Base-by-base conservation (phyloP, 1,140 invertebrate species). In the Campoletis sonorensis region DNA sequence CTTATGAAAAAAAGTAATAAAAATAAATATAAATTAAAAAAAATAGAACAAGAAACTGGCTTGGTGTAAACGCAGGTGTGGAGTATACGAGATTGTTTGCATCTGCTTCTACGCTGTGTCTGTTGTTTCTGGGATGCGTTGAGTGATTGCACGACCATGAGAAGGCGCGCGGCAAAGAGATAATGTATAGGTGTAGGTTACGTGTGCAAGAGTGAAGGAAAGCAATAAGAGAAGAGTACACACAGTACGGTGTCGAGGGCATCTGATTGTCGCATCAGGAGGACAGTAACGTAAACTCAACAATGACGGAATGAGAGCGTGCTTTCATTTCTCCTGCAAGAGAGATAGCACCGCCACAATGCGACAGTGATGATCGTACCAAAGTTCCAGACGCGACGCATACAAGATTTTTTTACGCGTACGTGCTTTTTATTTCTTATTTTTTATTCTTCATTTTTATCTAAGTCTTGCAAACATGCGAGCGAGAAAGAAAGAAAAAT, bases 241-340 rank as follows among this genome's bases (percentile, higher is more conserved):
- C 51, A 73, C 71, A 26, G 45, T 51, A 51, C 51, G 21, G 45
- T 11, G 45, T 73, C 45, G 21, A 73, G 33, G 71, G 40, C 71
- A 73, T 73, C 45, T 54, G 71, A 73, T 73, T 73, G 40, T 73
- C 71, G 71, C 18, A 27, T 26, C 40, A 73, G 71, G 30, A 64
- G 21, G 23, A 64, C 1, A 45, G 4, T 21, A 16, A 51, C 71
- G 45, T 73, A 54, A 45, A 51, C 71, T 54, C 21, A 73, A 54
- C 71, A 73, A 73, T 73, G 71, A 73, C 71, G 71, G 71, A 73
- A 73, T 54, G 71, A 73, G 71, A 73, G 71, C 71, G 23, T 54
- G 71, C 45, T 73, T 73, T 73, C 71, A 73, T 73, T 73, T 73
- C 71, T 73, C 71, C 70, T 54, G 49, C 70, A 7, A 33, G 30